Evolutionary conservation across 2,888 invertebrate genomes (phyloP), one percentile per base, ranked within the genome.

Genomic region (Aleiodes leptofemur): DNA sequence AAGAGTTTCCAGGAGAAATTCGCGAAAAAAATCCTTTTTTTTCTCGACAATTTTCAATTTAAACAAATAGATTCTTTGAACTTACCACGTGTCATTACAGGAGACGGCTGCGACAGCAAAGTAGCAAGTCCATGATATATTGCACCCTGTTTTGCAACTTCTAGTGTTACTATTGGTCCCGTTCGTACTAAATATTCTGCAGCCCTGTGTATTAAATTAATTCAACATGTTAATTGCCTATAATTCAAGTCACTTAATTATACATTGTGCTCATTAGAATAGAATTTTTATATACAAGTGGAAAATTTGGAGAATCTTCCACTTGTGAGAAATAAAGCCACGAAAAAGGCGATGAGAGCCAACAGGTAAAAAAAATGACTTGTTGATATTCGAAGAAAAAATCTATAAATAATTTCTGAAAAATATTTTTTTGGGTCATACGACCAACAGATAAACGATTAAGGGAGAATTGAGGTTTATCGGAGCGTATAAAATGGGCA

Each of bases 121-220:
- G 97, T 97, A 14, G 98, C 98, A 73, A 99, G 91, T 34, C 99
- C 99, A 90, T 99, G 98, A 88, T 96, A 96, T 85, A 98, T 95
- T 69, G 99, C 99, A 69, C 98, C 99, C 90, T 98, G 98, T 90
- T 99, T 99, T 31, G 98, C 98, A 77, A 99, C 98, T 90, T 98
- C 98, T 79, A 99, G 90, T 7, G 96, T 96, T 38, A 99, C 99
- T 5, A 97, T 94, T 55, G 96, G 96, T 8, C 98, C 98, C 13
- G 98, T 98, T 73, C 96, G 93, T 61, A 98, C 97, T 87, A 99
- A 93, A 89, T 97, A 96, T 89, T 98, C 97, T 3, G 99, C 99
- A 77, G 99, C 99, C 90, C 97, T 94, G 84, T 94, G 84, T 55
- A 85, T 82, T 74, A 70, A n/a, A 53, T 31, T 70, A 68, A 57